A percentile compares a stretch with the other conserved stretches of the same genome.
Conservation (phyloP, 2,113 vertebrate genomes). For the Albula glossodonta region DNA sequence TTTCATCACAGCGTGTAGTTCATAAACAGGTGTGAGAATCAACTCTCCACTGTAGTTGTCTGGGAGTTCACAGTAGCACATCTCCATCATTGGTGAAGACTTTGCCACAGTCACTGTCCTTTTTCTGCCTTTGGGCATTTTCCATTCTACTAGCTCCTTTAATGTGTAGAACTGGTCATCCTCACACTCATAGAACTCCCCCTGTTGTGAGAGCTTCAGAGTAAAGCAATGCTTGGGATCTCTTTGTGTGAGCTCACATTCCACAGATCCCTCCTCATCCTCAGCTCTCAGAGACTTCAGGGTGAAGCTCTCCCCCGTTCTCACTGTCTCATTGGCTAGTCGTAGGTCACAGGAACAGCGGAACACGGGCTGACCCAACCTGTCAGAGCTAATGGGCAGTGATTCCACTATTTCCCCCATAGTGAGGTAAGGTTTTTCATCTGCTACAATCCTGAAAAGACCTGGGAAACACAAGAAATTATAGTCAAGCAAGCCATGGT, state of each 20-base stretch:
- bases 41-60: slow-evolving; percentile 66
- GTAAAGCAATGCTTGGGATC: slow-evolving; percentile 59
- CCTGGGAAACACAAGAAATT: slow-evolving; percentile 57
- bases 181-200: slow-evolving; percentile 77
- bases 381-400: slow-evolving; percentile 65
- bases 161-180: slow-evolving; percentile 81
- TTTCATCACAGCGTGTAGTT: slow-evolving; percentile 78
- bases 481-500: not conserved
- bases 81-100: slow-evolving; percentile 49
- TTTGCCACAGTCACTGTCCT: slow-evolving; percentile 69
- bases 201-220: slow-evolving; percentile 69
- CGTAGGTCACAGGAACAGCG: slow-evolving; percentile 60
- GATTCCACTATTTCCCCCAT: slow-evolving; percentile 72
- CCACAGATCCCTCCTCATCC: slow-evolving; percentile 53
- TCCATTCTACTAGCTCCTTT: slow-evolving; percentile 79
- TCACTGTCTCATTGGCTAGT: slow-evolving; percentile 57
- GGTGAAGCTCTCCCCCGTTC: slow-evolving; percentile 63
- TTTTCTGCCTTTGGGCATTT: slow-evolving; percentile 73
- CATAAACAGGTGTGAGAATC: slow-evolving; percentile 75
- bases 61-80: slow-evolving; percentile 56
- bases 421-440: slow-evolving; percentile 70
- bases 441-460: slow-evolving; percentile 75
- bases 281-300: slow-evolving; percentile 60
- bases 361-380: slow-evolving; percentile 70
- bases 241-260: slow-evolving; percentile 62